Conservation (phyloP, 2,888 invertebrate species). For the Callosobruchus maculatus region DNA sequence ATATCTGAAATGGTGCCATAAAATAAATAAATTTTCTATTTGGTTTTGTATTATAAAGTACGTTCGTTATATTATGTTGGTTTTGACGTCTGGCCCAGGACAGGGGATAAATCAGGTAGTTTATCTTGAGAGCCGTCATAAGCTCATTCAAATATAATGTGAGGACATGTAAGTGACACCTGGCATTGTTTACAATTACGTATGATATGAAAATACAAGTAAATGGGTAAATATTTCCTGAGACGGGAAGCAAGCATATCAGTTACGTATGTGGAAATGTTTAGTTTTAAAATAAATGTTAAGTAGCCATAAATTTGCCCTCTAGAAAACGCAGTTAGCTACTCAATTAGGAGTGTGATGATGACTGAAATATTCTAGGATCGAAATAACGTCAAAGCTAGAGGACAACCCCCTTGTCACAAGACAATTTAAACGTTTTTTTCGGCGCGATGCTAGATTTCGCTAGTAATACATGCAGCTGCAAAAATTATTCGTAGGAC, state of each 20-base stretch:
- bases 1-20: too few species aligned
- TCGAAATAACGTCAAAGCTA: too few species aligned
- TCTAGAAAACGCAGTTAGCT: neutral
- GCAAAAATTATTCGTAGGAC: too few species aligned
- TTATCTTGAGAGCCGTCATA: neutral
- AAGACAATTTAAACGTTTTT: too few species aligned
- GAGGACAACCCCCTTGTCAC: too few species aligned
- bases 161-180: neutral
- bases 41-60: neutral
- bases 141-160: neutral
- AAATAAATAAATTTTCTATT: neutral
- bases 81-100: neutral
- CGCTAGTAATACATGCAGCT: too few species aligned
- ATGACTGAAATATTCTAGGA: too few species aligned
- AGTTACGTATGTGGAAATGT: neutral
- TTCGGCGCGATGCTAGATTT: too few species aligned
- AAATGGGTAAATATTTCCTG: neutral
- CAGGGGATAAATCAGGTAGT: neutral
- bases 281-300: neutral
- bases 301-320: neutral
- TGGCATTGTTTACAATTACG: neutral
- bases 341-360: too few species aligned
- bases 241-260: neutral
- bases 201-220: neutral
- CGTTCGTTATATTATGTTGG: neutral